Evolutionary conservation across 2,888 invertebrate genomes (phyloP), one percentile per base, ranked within the genome.

Genomic region (Drosophila pseudotalamancana): DNA sequence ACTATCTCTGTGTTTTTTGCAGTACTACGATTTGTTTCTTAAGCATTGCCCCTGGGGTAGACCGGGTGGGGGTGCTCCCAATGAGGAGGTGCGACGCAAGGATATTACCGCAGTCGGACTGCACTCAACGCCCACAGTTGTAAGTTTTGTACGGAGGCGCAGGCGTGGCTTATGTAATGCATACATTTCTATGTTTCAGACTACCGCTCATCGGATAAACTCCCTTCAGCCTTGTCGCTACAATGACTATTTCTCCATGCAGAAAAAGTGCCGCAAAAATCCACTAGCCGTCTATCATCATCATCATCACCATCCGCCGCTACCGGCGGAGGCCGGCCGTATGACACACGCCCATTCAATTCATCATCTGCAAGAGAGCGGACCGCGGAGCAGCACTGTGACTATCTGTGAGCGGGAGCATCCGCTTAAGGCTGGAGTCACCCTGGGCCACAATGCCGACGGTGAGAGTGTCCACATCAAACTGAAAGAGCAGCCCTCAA

Each of bases 1-100:
- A 45, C 31, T 12, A n/a, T 16, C 11, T 45, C 9, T 45, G 11
- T 40, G 1, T 46, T 34, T 21, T 12, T 66, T 50, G n/a, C 75
- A 91, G 92, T 91, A 94, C 69, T 94, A 94, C 55, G 93, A 94
- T 83, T 94, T 95, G 92, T 93, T 95, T 91, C 93, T 94, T 62
- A 94, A 93, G 71, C 96, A 95, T 89, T 95, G 95, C 91, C 96
- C 96, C 6, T 96, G 96, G 95, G 96, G 96, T 4, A 93, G 94
- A 60, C 95, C 94, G 8, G 95, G 95, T 2, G 94, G 95, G 43
- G 95, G 95, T 21, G 95, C 95, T 16, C 95, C 95, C 40, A 95
- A 95, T 84, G 79, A 92, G 9, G 93, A 94, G 60, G 90, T 94
- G 27, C 93, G 96, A 16, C 94, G 95, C 86, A 93, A 94, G 79